Percentiles rank a stretch among this genome's conserved stretches.
Evolutionary conservation across 2,888 invertebrate species (phyloP).

Genomic region (Netelia inedita): DNA sequence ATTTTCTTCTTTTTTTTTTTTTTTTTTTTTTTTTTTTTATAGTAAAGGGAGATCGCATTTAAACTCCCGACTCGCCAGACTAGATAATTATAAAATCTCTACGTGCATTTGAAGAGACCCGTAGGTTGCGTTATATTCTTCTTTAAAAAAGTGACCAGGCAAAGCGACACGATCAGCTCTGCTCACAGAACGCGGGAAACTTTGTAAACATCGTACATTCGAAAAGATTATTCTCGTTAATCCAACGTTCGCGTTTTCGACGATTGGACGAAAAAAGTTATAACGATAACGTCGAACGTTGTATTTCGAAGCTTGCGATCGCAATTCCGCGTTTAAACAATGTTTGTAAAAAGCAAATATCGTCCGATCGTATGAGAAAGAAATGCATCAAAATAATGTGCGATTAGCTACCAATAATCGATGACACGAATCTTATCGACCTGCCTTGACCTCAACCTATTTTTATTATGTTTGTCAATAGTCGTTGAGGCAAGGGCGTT

Average conservation of each 20-base stretch:
- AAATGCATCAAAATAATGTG: slow-evolving; percentile 21
- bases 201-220: slow-evolving; percentile 42
- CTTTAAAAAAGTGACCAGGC: slow-evolving; percentile 80
- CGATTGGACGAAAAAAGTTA: slow-evolving; percentile 9
- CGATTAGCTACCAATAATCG: slow-evolving; percentile 14
- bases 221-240: slow-evolving; percentile 44
- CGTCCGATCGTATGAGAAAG: neutral
- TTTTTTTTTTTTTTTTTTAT: slow-evolving; percentile 25
- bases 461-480: slow-evolving; percentile 73
- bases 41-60: slow-evolving; percentile 11
- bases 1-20: slow-evolving; percentile 27
- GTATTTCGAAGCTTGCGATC: slow-evolving; percentile 28
- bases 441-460: slow-evolving; percentile 73
- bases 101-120: slow-evolving; percentile 71
- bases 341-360: slow-evolving; percentile 8
- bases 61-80: slow-evolving; percentile 9
- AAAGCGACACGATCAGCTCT: slow-evolving; percentile 24
- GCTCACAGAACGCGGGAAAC: slow-evolving; percentile 14
- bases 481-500: slow-evolving; percentile 67
- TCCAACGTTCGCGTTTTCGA: slow-evolving; percentile 43
- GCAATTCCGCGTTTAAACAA: neutral
- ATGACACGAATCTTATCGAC: slow-evolving; percentile 31
- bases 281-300: neutral
- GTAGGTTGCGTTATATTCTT: slow-evolving; percentile 81
- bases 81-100: slow-evolving; percentile 27